Conservation (phyloP, 2,797 vertebrate genomes). For the Pelobates cultripes region DNA sequence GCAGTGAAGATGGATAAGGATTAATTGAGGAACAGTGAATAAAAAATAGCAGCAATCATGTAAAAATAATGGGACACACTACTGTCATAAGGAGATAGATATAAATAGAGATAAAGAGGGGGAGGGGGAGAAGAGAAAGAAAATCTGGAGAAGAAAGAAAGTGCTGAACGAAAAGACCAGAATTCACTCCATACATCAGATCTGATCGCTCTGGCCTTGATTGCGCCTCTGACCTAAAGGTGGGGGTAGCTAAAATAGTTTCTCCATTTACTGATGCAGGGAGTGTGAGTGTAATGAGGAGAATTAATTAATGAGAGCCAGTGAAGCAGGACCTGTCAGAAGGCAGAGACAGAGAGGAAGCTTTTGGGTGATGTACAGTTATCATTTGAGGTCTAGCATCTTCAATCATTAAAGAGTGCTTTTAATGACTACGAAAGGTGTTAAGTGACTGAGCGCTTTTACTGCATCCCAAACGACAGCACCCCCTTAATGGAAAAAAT, state of each 20-base stretch:
- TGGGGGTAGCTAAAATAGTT: conserved; percentile 9
- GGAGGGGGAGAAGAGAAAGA: background rate
- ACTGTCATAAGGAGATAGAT: too few species aligned
- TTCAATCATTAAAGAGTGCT: conserved; percentile 27
- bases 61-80: too few species aligned
- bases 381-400: conserved; percentile 7
- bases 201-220: conserved; percentile 6
- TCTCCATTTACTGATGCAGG: conserved; percentile 14
- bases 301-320: conserved; percentile 42
- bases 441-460: conserved; percentile 37
- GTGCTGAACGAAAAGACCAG: background rate
- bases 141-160: background rate
- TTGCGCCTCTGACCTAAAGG: background rate
- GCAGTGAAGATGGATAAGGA: too few species aligned
- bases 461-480: conserved; percentile 6
- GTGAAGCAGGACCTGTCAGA: conserved; percentile 46
- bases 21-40: too few species aligned
- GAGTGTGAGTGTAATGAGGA: conserved; percentile 34
- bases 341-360: conserved; percentile 13
- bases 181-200: background rate
- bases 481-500: conserved; percentile 40
- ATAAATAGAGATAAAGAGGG: background rate
- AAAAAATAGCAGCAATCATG: too few species aligned
- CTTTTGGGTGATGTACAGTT: conserved; percentile 7
- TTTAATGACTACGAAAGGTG: conserved; percentile 32